Conservation (phyloP, 2,888 invertebrate species). For the Leptopilina myrica region DNA sequence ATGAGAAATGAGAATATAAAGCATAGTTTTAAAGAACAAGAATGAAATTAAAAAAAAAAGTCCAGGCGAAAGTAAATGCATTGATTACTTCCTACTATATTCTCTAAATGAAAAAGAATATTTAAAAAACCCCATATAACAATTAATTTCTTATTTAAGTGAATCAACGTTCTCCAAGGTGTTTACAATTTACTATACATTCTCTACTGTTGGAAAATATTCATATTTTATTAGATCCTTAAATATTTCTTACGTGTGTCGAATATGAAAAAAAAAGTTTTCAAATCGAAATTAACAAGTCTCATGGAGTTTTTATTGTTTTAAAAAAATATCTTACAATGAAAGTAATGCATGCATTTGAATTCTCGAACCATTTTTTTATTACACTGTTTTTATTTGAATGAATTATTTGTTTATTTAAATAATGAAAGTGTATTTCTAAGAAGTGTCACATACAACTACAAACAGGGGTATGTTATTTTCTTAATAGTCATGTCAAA, state of each 20-base stretch:
- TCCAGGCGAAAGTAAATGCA: slow-evolving; percentile 52
- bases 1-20: slow-evolving; percentile 1
- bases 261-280: no score
- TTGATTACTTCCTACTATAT: slow-evolving; percentile 38
- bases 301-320: neutral
- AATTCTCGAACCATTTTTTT: no score
- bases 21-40: neutral
- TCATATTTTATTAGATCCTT: neutral
- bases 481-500: no score
- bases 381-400: no score
- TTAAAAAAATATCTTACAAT: no score
- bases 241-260: neutral
- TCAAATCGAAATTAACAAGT: no score
- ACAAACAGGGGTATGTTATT: no score
- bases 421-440: no score
- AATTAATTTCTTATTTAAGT: slow-evolving; percentile 24
- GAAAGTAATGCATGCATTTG: no score
- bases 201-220: neutral
- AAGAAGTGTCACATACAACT: no score
- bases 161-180: neutral
- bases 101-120: slow-evolving; percentile 28
- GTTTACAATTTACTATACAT: neutral
- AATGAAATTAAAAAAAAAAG: slow-evolving; percentile 36
- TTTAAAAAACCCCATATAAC: neutral
- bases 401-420: no score